Evolutionary conservation across 2,888 invertebrate genomes (phyloP), one percentile per base, ranked within the genome.

Genomic region (Zygaena filipendulae): DNA sequence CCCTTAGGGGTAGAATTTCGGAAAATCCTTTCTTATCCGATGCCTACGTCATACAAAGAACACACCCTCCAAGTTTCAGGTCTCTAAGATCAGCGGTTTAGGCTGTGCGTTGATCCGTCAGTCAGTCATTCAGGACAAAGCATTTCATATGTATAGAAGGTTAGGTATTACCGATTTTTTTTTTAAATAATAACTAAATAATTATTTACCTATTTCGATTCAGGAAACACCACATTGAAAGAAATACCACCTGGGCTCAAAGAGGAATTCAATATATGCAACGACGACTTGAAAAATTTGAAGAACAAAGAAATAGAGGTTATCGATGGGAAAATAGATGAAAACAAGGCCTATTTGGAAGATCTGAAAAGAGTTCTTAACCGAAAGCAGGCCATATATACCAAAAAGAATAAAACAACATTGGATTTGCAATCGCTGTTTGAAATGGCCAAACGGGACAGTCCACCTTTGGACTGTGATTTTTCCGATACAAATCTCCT

Each of bases 271-370:
- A 43, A 61, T 21, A 49, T 71, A 10, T 30, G 38, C 3, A 52
- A 57, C n/a, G 49, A 55, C 2, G 63, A 67, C 21, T 33, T 66
- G 1, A 45, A 50, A 10, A 58, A 57, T 22, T 31, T 62, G 1
- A 58, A 52, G 30, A 56, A 63, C 9, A 67, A 62, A 27, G 72
- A 72, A 37, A 57, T 77, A 2, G 74, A 77, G 46, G 68, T 74
- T 6, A 70, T 77, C 13, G 77, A 75, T 41, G 53, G 47, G 2
- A 59, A 57, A 19, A 54, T 72, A 41, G 35, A 49, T 1, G 64
- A 63, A 32, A 74, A 77, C 45, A 53, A 53, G 43, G 46, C 63
- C 2, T 68, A 72, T 33, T 43, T 77, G 11, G 58, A 71, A n/a
- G 72, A 69, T 32, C 47, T 77, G 8, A 55, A 49, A 37, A 52